A percentile compares a stretch with the other conserved stretches of the same genome.
Conservation (phyloP, 2,888 invertebrate species). For the Automeris io region DNA sequence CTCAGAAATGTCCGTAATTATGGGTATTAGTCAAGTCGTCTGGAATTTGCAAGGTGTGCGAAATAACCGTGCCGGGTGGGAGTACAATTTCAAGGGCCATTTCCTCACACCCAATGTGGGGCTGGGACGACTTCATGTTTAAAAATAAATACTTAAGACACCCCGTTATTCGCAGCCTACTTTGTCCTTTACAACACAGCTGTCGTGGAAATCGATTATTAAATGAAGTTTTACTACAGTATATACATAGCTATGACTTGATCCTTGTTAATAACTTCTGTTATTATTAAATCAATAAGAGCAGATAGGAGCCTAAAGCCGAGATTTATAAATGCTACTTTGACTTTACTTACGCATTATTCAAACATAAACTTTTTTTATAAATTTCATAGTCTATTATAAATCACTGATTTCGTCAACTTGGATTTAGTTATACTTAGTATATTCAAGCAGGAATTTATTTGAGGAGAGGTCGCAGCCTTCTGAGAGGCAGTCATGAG, state of each 20-base stretch:
- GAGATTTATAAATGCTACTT: too few relatives aligned
- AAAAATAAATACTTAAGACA: slow-evolving; percentile 46
- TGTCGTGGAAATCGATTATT: slow-evolving; percentile 28
- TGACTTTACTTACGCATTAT: too few relatives aligned
- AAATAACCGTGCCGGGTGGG: slow-evolving; percentile 48
- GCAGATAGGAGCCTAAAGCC: too few relatives aligned
- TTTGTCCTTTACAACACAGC: slow-evolving; percentile 32
- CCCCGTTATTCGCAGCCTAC: slow-evolving; percentile 20
- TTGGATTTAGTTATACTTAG: too few relatives aligned
- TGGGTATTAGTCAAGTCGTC: slow-evolving; percentile 57
- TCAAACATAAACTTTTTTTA: too few relatives aligned
- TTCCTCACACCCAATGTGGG: slow-evolving; percentile 53
- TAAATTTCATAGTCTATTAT: too few relatives aligned
- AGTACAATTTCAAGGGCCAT: slow-evolving; percentile 71
- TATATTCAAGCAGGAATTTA: too few relatives aligned
- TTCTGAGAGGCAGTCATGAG: too few relatives aligned
- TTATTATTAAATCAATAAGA: not conserved
- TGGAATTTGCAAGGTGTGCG: slow-evolving; percentile 56
- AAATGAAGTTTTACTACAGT: not conserved
- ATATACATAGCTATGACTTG: too few relatives aligned
- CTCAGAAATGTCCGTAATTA: slow-evolving; percentile 51
- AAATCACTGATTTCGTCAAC: too few relatives aligned
- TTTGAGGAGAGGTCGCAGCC: too few relatives aligned
- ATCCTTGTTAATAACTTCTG: too few relatives aligned
- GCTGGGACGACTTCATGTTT: slow-evolving; percentile 27